phyloP scores from a whole-genome alignment of 2,888 invertebrate species.

The Caenorhabditis sp. region DNA sequence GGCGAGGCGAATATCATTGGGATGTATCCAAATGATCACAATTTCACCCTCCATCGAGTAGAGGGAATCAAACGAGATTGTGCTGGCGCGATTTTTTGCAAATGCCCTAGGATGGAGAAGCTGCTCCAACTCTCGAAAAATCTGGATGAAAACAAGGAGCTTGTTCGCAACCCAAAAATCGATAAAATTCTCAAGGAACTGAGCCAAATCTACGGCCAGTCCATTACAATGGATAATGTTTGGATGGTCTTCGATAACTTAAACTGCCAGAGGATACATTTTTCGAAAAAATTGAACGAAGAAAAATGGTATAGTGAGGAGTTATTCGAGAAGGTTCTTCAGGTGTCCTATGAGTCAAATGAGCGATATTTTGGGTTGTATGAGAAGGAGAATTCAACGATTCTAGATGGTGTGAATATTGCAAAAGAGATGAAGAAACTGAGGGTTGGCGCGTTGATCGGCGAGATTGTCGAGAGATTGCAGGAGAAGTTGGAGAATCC shows the following conservation, averaged over 20 bases:
- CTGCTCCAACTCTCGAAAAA: constrained; percentile 9
- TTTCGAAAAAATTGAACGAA: neutral
- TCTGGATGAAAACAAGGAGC: neutral
- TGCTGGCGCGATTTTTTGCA: constrained; percentile 60
- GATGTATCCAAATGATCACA: constrained; percentile 75
- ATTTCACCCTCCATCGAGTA: neutral
- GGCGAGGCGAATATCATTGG: constrained; percentile 85
- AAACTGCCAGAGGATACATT: neutral
- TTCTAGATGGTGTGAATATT: neutral
- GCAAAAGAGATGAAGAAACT: neutral
- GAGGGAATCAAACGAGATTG: constrained; percentile 43
- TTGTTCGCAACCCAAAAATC: neutral
- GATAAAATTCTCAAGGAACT: neutral
- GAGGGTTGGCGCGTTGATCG: neutral
- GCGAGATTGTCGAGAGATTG: neutral
- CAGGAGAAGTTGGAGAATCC: neutral
- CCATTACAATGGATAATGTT: neutral
- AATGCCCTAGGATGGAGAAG: constrained; percentile 56
- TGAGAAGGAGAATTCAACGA: neutral
- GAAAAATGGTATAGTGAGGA: neutral
- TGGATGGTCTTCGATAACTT: neutral
- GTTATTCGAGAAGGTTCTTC: neutral
- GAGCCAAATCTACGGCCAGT: neutral
- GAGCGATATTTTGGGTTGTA: neutral
- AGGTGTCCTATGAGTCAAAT: neutral